Conservation (phyloP, 2,113 vertebrate species). For the Mormyrus iriodes region DNA sequence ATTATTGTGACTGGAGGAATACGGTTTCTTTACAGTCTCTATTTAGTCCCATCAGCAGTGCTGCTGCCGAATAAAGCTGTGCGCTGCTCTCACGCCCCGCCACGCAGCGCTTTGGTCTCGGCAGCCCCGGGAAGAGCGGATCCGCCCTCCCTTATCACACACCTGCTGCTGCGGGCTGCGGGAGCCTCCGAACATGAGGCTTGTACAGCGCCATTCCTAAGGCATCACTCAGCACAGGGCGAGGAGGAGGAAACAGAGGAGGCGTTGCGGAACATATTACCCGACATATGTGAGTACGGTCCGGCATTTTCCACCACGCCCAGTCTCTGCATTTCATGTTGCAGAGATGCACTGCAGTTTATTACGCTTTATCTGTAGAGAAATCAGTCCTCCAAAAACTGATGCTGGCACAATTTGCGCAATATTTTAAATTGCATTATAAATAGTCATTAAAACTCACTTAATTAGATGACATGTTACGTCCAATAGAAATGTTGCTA, state of each 20-base stretch:
- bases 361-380: background rate
- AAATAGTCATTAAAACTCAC: background rate
- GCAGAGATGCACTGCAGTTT: background rate
- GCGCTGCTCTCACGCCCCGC: slow-evolving; percentile 26
- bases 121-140: slow-evolving; percentile 35
- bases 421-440: slow-evolving; percentile 7
- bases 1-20: background rate
- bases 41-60: background rate
- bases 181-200: slow-evolving; percentile 18
- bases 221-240: slow-evolving; percentile 30
- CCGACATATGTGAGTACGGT: slow-evolving; percentile 50
- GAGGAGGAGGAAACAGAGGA: slow-evolving; percentile 22
- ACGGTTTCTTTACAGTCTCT: background rate
- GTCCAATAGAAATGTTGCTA: background rate
- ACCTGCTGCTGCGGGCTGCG: slow-evolving; percentile 50
- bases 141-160: slow-evolving; percentile 52
- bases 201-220: slow-evolving; percentile 21
- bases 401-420: background rate
- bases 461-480: background rate
- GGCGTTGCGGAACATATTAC: slow-evolving; percentile 19
- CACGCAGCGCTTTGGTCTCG: slow-evolving; percentile 8
- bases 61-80: background rate
- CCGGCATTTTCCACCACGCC: background rate
- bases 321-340: background rate
- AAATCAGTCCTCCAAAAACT: background rate